A percentile compares a stretch with the other conserved stretches of the same genome.
Conservation (phyloP, 2,113 vertebrate genomes). For the Talpa occidentalis region DNA sequence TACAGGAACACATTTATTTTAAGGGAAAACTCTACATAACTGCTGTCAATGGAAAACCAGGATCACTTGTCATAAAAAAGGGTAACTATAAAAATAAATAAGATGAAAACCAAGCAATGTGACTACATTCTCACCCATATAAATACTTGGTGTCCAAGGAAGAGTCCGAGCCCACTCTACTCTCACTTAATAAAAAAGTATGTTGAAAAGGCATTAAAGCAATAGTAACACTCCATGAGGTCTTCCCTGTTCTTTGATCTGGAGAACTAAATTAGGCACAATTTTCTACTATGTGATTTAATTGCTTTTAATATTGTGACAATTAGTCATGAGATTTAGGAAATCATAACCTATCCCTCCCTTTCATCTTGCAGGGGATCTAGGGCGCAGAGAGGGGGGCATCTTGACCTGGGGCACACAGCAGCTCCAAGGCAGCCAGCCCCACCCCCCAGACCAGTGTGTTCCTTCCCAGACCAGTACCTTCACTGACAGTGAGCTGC, state of each 20-base stretch:
- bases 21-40: background rate
- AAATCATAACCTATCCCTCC: background rate
- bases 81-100: background rate
- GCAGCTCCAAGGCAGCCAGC: background rate
- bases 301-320: background rate
- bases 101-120: background rate
- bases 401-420: background rate
- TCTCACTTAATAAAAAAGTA: background rate
- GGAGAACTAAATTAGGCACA: background rate
- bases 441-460: no score
- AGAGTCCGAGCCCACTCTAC: background rate
- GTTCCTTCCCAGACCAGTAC: background rate
- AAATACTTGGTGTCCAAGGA: background rate
- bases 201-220: background rate
- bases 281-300: background rate
- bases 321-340: background rate
- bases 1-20: background rate
- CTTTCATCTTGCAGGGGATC: constrained; percentile 7
- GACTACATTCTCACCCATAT: background rate
- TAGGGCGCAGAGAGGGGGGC: background rate
- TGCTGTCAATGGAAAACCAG: background rate
- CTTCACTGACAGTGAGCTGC: background rate
- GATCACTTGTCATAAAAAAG: background rate
- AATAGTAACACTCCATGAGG: background rate
- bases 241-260: background rate